Evolutionary conservation across 2,797 vertebrate genomes (phyloP), one percentile per base, ranked within the genome.

Genomic region (Microtus agrestis): DNA sequence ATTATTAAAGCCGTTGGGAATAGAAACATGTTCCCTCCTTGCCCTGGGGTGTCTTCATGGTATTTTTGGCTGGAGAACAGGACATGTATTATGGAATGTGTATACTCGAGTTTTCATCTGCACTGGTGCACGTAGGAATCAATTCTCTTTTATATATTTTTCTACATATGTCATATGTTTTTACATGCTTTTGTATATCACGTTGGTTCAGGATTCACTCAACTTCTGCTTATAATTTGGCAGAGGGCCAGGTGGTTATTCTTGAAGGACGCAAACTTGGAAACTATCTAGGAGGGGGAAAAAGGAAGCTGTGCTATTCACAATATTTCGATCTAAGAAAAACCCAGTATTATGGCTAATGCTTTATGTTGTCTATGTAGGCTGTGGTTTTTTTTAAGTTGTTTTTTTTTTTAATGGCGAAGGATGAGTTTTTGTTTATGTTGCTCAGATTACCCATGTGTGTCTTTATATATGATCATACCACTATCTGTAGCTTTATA

Each of bases 1-100:
- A 99, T 99, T 99, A 99, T 99, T 98, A 98, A 98, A 98, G 98
- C 99, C 98, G 98, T 97, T 98, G 99, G 99, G 99, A 99, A 99
- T 99, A 99, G 98, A 98, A 99, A 98, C 98, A 98, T 97, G 98
- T 96, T 97, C 98, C 95, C 95, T 96, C 46, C 94, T 96, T 98
- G 98, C 98, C 98, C 98, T 98, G 94, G 88, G 93, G 89, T 95
- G 91, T 96, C 97, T 97, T 97, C 80, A 4, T 34, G 89, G 88
- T 97, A 96, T 92, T 97, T 98, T 95, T 92, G 95, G 95, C 96
- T 97, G 94, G 85, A 93, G 90, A 96, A 93, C 59, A 87, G 89
- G 96, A 95, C 85, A 56, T 94, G 54, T 61, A 95, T 84, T 96
- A 94, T 97, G 93, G 92, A 85, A 90, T 78, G 95, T 81, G 17